A percentile compares a stretch with the other conserved stretches of the same genome.
Evolutionary conservation across 2,888 invertebrate genomes (phyloP).

Genomic region (Galerucella nymphaeae): DNA sequence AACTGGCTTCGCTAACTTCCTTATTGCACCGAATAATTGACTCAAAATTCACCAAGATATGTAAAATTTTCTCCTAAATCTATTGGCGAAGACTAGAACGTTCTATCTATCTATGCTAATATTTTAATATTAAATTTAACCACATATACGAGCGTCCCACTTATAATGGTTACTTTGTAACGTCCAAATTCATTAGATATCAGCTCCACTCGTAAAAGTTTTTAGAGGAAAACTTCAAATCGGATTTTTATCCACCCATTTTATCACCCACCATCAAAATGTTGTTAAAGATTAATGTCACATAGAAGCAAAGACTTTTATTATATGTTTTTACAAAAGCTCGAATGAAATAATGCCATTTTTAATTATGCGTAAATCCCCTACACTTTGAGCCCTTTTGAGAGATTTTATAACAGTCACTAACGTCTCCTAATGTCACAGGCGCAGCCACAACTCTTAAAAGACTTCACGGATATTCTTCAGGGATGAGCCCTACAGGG

Average conservation of each 20-base stretch:
- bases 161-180: constrained; percentile 30
- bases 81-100: too few relatives aligned
- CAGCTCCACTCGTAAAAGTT: constrained; percentile 27
- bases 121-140: too few relatives aligned
- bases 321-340: not conserved
- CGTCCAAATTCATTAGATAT: constrained; percentile 31
- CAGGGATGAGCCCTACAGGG: too few relatives aligned
- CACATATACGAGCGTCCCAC: not conserved
- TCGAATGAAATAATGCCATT: not conserved
- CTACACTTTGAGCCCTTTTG: not conserved
- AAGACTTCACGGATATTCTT: too few relatives aligned
- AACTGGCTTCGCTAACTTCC: too few relatives aligned
- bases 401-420: too few relatives aligned
- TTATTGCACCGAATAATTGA: too few relatives aligned
- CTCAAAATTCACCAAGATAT: too few relatives aligned
- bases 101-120: too few relatives aligned
- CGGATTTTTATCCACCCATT: constrained; percentile 28
- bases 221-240: constrained; percentile 27
- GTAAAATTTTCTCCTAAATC: too few relatives aligned
- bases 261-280: constrained; percentile 6
- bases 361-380: not conserved
- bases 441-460: too few relatives aligned
- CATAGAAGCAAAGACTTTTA: not conserved
- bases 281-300: constrained; percentile 20
- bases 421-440: too few relatives aligned